A percentile compares a stretch with the other conserved stretches of the same genome.
phyloP scores from a whole-genome alignment of 2,888 invertebrate genomes.

The Latrodectus elegans region DNA sequence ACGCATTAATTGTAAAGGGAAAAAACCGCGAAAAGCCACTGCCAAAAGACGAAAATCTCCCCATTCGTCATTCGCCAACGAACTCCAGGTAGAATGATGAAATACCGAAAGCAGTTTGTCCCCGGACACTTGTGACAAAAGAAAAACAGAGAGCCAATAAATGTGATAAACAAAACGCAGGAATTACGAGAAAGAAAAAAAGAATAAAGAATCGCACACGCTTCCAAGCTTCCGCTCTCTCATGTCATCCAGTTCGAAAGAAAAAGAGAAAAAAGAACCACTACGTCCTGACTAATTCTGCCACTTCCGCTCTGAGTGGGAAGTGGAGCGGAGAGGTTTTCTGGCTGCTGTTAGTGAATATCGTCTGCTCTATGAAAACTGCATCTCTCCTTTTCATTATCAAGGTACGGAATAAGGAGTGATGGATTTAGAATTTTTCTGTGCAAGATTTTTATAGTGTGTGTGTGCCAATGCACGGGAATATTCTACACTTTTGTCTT shows the following conservation, averaged over 20 bases:
- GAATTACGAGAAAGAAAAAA: constrained; percentile 4
- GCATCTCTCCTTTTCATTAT: neutral
- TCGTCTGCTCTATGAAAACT: constrained; percentile 49
- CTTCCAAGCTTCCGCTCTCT: constrained; percentile 57
- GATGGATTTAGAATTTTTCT: constrained; percentile 3
- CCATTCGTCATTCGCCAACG: constrained; percentile 3
- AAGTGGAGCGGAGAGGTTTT: constrained; percentile 61
- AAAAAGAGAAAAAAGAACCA: constrained; percentile 37
- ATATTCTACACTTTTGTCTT: constrained; percentile 47
- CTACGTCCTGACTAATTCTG: constrained; percentile 66
- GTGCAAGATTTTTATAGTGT: neutral
- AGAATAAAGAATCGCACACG: constrained; percentile 37
- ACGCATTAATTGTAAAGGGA: neutral
- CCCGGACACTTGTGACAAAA: neutral
- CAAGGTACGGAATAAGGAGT: neutral
- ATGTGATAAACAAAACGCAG: neutral
- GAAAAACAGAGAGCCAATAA: neutral
- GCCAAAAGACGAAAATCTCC: neutral
- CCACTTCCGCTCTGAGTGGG: constrained; percentile 50
- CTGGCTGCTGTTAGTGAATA: constrained; percentile 17
- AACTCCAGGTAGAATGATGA: constrained; percentile 9
- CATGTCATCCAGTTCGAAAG: constrained; percentile 47
- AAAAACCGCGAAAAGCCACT: neutral
- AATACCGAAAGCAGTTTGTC: constrained; percentile 9
- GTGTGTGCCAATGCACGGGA: constrained; percentile 46